Conservation (phyloP, 2,888 invertebrate genomes). For the Glaucopsyche alexis region DNA sequence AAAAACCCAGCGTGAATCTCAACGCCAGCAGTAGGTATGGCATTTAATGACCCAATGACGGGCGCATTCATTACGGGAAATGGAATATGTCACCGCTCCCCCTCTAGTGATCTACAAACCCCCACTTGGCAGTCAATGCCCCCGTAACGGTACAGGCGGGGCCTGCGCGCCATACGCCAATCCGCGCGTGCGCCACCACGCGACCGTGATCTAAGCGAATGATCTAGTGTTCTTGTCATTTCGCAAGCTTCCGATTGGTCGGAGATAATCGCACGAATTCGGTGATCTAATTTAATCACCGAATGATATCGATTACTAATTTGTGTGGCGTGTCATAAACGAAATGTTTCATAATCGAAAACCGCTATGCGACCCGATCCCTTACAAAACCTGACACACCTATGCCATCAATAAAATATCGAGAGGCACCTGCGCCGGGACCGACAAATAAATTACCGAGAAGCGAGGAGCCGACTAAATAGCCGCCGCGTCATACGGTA, state of each 20-base stretch:
- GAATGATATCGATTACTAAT: constrained; percentile 10
- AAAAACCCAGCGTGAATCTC: constrained; percentile 26
- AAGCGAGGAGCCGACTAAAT: constrained; percentile 57
- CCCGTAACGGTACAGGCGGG: constrained; percentile 78
- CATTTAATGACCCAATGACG: constrained; percentile 36
- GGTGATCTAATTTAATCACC: constrained; percentile 59
- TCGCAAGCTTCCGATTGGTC: constrained; percentile 72
- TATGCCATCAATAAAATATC: constrained; percentile 47
- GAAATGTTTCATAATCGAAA: constrained; percentile 34
- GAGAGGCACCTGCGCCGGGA: constrained; percentile 55
- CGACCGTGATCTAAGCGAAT: constrained; percentile 73
- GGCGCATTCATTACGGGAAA: constrained; percentile 64
- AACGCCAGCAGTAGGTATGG: constrained; percentile 16
- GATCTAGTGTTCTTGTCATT: constrained; percentile 77
- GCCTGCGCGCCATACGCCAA: constrained; percentile 70
- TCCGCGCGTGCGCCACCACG: constrained; percentile 64
- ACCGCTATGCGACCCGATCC: constrained; percentile 40
- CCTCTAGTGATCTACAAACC: constrained; percentile 66
- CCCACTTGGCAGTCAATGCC: constrained; percentile 75
- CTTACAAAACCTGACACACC: constrained; percentile 40
- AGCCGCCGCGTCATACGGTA: constrained; percentile 60
- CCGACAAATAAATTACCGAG: constrained; percentile 59
- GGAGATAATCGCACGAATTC: constrained; percentile 59
- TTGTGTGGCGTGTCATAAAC: constrained; percentile 1
- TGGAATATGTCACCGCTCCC: constrained; percentile 69